Evolutionary conservation across 2,797 vertebrate genomes (phyloP), one percentile per base, ranked within the genome.

Genomic region (Gambusia yucatana): DNA sequence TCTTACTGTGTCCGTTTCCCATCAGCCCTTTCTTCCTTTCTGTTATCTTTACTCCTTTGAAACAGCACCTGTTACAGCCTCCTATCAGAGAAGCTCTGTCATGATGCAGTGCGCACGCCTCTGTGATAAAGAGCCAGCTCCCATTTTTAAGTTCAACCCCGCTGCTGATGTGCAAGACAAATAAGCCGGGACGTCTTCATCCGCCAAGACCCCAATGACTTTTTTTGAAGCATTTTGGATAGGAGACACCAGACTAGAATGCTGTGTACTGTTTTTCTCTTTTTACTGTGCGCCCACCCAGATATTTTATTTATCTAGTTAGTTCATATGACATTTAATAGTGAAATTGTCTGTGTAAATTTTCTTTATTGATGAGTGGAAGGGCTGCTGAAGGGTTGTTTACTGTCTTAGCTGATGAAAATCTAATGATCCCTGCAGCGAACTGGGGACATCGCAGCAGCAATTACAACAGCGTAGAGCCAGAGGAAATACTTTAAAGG

Each of bases 1-100:
- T 74, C 79, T 81, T 52, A 17, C 89, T 84, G 33, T 85, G 82
- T 88, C 84, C 50, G 0, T 87, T 83, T 79, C 73, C 76, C 81
- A 76, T 83, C 83, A 72, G 82, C 84, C 85, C 81, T 78, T 86
- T 89, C 83, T 41, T 78, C 83, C 73, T 71, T 73, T 76, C 89
- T 92, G 88, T 96, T 96, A 95, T 95, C 94, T 93, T 91, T 69
- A 30, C 50, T 72, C 86, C 92, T 94, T 93, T 92, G 92, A 95
- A 95, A 95, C 88, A 88, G 86, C 94, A 95, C 94, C 93, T 95
- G 93, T 89, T 94, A 88, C 86, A 81, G 83, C 84, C 82, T 94
- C 85, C 72, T 86, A 77, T 87, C 89, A 84, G 50, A 77, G 88
- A 86, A 91, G 85, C 88, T 52, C 86, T 63, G 82, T 87, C 85